Evolutionary conservation across 1,140 invertebrate species (phyloP), one percentile per base, ranked within the genome.

Genomic region (Spodoptera litura): DNA sequence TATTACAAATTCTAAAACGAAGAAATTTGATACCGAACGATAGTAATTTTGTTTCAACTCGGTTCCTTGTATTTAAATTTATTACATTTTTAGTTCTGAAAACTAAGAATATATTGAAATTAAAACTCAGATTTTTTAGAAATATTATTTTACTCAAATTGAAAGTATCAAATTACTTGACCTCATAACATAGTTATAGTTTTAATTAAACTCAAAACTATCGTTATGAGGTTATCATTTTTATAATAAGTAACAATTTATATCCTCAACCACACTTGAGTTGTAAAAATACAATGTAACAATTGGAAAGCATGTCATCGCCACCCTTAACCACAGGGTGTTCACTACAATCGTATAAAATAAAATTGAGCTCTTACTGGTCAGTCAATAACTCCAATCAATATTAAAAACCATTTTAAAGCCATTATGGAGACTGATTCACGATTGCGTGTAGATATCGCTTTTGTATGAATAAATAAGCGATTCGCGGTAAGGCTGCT

Each of bases 351-450:
- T 31, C 35, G 15, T 49, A 61, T 35, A 52, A 62, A 74, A 74
- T 62, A 52, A 62, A 74, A 74, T 62, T 49, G 58, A 62, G 56
- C 58, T 9, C 20, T 75, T 13, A 73, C 38, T 75, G 38, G 12
- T 10, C 58, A 51, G 15, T 75, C 73, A 64, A 75, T 75, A 75
- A 52, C 51, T 75, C 58, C 58, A 64, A 62, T 62, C 59, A 75
- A 75, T 75, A 75, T 75, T 64, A 75, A 75, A 75, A 75, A 75
- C 73, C 73, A 75, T 59, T 75, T 75, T 75, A 64, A 75, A 75
- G 25, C 49, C 73, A 62, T 75, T 75, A 75, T 75, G 53, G 12
- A 56, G 71, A 59, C 71, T 73, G 71, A 73, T 73, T 75, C 73
- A 53, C 20, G 73, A 75, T 75, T 62, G 73, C 73, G 73, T 75